Percentiles rank a stretch among this genome's conserved stretches.
Conservation (phyloP, 2,888 invertebrate genomes). For the Nowickia ferox region DNA sequence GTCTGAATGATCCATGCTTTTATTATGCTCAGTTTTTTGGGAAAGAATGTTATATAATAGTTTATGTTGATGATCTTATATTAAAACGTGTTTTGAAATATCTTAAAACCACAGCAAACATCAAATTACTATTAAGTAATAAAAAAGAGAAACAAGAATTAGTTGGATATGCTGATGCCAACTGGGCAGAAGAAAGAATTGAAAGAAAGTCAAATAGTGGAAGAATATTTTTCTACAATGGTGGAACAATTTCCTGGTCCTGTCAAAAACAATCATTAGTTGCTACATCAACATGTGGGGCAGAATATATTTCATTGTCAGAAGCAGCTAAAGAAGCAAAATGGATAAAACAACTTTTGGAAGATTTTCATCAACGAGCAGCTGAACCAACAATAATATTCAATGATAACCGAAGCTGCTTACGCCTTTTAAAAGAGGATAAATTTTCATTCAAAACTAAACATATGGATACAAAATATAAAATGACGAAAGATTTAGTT, state of each 20-base stretch:
- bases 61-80: no score
- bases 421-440: slow-evolving; percentile 40
- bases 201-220: slow-evolving; percentile 52
- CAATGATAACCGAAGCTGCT: slow-evolving; percentile 43
- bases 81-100: slow-evolving; percentile 32
- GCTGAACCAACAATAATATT: slow-evolving; percentile 30
- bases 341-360: slow-evolving; percentile 44
- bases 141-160: neutral
- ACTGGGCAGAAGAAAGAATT: slow-evolving; percentile 7
- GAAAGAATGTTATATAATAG: slow-evolving; percentile 44
- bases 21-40: slow-evolving; percentile 33
- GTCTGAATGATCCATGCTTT: slow-evolving; percentile 50
- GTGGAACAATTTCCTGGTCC: slow-evolving; percentile 30
- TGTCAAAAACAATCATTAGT: slow-evolving; percentile 45
- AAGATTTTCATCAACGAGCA: slow-evolving; percentile 21
- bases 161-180: no score
- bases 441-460: slow-evolving; percentile 59
- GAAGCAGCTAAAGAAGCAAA: slow-evolving; percentile 44
- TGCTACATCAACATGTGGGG: slow-evolving; percentile 39
- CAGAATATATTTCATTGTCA: slow-evolving; percentile 47
- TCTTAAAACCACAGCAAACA: slow-evolving; percentile 2
- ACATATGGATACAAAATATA: slow-evolving; percentile 52
- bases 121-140: neutral
- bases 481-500: slow-evolving; percentile 60
- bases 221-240: slow-evolving; percentile 40